Base-by-base conservation (phyloP, 2,113 vertebrate species). In the Oryzias curvinotus region DNA sequence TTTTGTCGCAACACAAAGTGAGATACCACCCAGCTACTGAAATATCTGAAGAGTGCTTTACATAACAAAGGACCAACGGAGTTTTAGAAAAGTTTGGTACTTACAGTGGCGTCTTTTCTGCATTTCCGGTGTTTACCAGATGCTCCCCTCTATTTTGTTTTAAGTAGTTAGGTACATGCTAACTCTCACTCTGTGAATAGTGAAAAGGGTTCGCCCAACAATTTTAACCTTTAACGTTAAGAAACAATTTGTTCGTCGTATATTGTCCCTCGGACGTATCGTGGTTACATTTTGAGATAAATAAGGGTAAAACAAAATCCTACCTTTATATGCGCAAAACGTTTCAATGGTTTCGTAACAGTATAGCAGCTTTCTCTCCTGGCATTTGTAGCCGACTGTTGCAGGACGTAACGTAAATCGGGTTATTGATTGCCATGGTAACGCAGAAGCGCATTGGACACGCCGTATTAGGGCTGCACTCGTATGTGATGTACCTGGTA, bases 1-100 rank as follows among this genome's bases (percentile, higher is more conserved):
- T 96, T 97, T 97, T 96, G 94, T 96, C 94, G 94, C 92, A 93
- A 94, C 93, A 95, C 93, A 96, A 95, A 96, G 94, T 97, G 93
- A 93, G 93, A 95, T 96, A 95, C 96, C 97, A 97, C 95, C 96
- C 96, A 97, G 94, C 93, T 94, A 95, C 95, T 86, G 86, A 86
- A 94, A 96, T 95, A 94, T 93, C 93, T 92, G 92, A 93, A 94
- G 92, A 92, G 91, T 91, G 92, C 92, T 97, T 96, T 97, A 96
- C 96, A 96, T 96, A 93, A 95, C 92, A 98, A 98, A 93, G 92
- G 53, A 53, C 68, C 76, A 68, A 57, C 61, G 63, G 73, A 72
- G 69, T 73, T 81, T 43, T 65, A 65, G 30, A 59, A 68, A 79
- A 70, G 30, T 78, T 62, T 78, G 57, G 61, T 57, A 14, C 71